Base-by-base conservation (phyloP, 2,888 invertebrate genomes). In the Sicus ferrugineus region DNA sequence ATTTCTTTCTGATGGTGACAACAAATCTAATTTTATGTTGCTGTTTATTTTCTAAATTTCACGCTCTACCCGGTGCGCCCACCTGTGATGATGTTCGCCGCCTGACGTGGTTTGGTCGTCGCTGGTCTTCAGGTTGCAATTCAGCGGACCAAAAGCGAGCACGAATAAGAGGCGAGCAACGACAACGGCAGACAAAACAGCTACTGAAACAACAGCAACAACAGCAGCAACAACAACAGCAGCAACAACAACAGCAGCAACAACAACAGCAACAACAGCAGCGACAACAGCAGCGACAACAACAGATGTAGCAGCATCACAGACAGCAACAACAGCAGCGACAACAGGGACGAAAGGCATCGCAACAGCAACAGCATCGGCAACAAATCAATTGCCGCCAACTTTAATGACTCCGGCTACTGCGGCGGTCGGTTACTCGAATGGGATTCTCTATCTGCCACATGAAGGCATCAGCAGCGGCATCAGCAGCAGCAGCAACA, bases 351-450 rank as follows among this genome's bases (percentile, higher is more conserved):
- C 67, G 42, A 56, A 28, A 68, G 34, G 42, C 59, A 28, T 54
- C n/a, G 38, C 56, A 26, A 65, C 56, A 28, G 16, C 56, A 54
- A 30, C 66, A 56, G n/a, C 68, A 67, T 58, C 56, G 61, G 65
- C 61, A 59, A 68, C 72, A 66, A 70, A 72, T 72, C 72, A 72
- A 72, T 68, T 67, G 50, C 63, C 54, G 46, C 54, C 67, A 48
- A 69, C 52, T 48, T 50, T 30, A 64, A 70, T 64, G 62, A 58
- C 58, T 67, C 19, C 64, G 26, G 70, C 70, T 21, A 67, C 56
- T 50, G 23, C 67, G 30, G 70, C 70, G 50, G 50, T 70, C 38
- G 71, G 68, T 42, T 71, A 71, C 23, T 52, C 61, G 30, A 64
- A 71, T 68, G 71, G 71, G 7, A 71, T 71, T 34, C 61, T 71